Percentiles rank a stretch among this genome's conserved stretches.
phyloP scores from a whole-genome alignment of 2,113 vertebrate genomes.

The Acrocephalus arundinaceus region DNA sequence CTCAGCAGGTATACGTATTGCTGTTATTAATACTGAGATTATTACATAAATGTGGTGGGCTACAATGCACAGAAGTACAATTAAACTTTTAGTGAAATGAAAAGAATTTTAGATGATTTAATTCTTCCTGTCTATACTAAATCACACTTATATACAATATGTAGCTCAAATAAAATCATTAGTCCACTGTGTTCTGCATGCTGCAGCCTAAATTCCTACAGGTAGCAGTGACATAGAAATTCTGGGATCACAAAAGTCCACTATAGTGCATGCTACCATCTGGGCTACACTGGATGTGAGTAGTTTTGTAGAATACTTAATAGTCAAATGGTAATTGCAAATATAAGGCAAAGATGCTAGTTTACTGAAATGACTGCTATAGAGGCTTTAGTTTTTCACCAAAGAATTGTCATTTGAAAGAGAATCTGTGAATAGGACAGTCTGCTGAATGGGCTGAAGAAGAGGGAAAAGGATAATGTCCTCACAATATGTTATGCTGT shows the following conservation, averaged over 20 bases:
- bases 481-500: constrained; percentile 36
- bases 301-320: neutral
- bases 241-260: neutral
- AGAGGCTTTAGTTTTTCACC: neutral
- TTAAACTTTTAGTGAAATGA: neutral
- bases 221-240: neutral
- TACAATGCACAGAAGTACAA: neutral
- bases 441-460: neutral
- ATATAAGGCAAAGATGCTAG: neutral
- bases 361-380: neutral
- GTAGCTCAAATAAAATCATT: neutral
- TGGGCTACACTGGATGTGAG: neutral
- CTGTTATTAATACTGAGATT: neutral
- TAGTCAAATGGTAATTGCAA: neutral
- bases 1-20: rapidly evolving
- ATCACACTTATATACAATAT: neutral
- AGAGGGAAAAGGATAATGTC: neutral
- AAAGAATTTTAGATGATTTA: neutral
- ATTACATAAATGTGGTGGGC: neutral
- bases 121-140: neutral
- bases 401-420: neutral
- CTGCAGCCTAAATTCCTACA: neutral
- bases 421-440: neutral
- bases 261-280: neutral
- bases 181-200: neutral